Conservation (phyloP, 2,797 vertebrate species). For the Crossoptilon crossoptilon region DNA sequence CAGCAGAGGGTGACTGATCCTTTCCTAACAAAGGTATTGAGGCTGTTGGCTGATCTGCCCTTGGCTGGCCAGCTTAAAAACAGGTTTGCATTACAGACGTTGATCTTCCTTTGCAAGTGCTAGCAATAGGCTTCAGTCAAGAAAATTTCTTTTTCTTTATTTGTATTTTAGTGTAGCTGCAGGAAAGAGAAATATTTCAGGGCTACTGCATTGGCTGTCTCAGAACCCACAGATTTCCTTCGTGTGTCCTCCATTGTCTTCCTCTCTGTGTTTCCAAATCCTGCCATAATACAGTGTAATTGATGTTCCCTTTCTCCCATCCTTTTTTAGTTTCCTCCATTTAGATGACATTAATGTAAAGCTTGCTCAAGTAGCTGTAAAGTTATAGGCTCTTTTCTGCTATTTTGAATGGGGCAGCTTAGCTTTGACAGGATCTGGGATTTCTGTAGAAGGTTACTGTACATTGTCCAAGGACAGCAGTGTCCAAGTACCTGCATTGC, state of each 20-base stretch:
- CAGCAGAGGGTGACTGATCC: not conserved
- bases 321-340: not conserved
- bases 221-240: not conserved
- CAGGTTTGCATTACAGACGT: not conserved
- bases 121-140: not conserved
- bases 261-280: not conserved
- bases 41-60: not conserved
- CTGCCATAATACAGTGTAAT: not conserved
- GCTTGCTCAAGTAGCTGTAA: not conserved
- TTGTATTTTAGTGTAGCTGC: not conserved
- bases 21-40: not conserved
- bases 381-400: not conserved
- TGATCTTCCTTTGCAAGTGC: not conserved
- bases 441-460: not conserved
- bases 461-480: not conserved
- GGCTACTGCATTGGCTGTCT: not conserved
- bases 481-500: not conserved
- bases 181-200: not conserved
- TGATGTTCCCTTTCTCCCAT: not conserved
- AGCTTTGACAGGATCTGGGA: not conserved
- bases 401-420: not conserved
- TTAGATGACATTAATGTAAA: not conserved
- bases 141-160: not conserved
- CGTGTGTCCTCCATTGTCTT: not conserved
- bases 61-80: not conserved